Evolutionary conservation across 2,888 invertebrate genomes (phyloP), one percentile per base, ranked within the genome.

Genomic region (Dryobota labecula): DNA sequence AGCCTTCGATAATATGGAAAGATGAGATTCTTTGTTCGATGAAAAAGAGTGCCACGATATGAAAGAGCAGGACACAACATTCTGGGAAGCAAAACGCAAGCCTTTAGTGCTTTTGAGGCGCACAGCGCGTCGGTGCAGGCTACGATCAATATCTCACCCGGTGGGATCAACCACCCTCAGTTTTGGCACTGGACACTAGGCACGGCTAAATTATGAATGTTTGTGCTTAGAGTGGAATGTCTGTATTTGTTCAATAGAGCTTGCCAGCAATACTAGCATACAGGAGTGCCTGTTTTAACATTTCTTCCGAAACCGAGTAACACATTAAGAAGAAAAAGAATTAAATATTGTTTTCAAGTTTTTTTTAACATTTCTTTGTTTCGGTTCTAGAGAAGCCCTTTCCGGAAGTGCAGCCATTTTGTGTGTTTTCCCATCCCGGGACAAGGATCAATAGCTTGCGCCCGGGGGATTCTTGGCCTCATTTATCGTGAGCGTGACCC

Each of bases 381-480:
- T 47, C 7, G 27, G 8, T 30, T 20, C 18, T 13, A 53, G 45
- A 54, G 11, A 56, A 49, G 27, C 11, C 41, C 36, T 45, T 62
- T 33, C 33, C 41, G 57, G 60, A 61, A 69, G 27, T 64, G 54
- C 63, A 76, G 54, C 38, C 36, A 38, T 69, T 41, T 82, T 24
- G 20, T 43, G 43, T 77, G 30, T 65, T 67, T 80, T 70, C 64
- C 72, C 73, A 74, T 78, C 80, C 63, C 76, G 78, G 75, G 65
- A 68, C 73, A 75, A 69, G 71, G 82, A 88, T 88, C 86, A 87
- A 88, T 87, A 87, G 69, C 76, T 78, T 81, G 76, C 78, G 84
- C 87, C 87, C 72, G 73, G 82, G 76, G 84, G 85, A 91, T 91
- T 91, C 92, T 92, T 93, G 92, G 92, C 92, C 92, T 83, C 85